A percentile compares a stretch with the other conserved stretches of the same genome.
phyloP scores from a whole-genome alignment of 2,888 invertebrate species.

The Tetanocera ferruginea region DNA sequence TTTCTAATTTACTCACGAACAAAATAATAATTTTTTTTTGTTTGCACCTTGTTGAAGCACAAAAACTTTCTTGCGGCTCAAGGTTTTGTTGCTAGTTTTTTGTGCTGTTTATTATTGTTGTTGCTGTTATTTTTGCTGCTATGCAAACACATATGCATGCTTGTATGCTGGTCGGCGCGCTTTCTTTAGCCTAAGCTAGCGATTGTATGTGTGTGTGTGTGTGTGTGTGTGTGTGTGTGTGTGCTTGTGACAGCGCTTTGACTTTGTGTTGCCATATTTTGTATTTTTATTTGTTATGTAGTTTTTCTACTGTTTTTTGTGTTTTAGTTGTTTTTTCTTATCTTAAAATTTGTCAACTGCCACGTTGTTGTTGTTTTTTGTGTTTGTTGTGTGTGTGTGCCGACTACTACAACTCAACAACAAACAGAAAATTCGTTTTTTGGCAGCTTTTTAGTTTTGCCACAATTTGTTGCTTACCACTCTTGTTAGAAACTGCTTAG shows the following conservation, averaged over 20 bases:
- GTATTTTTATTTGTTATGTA: background rate
- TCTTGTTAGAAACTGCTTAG: too few relatives aligned
- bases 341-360: background rate
- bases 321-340: too few relatives aligned
- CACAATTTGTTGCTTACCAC: too few relatives aligned
- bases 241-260: background rate
- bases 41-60: constrained; percentile 2
- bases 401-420: background rate
- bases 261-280: background rate
- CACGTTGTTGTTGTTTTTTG: background rate
- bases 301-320: background rate
- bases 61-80: constrained; percentile 7
- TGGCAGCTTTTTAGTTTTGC: too few relatives aligned
- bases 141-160: background rate
- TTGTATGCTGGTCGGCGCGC: background rate
- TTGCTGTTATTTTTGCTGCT: background rate
- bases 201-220: background rate
- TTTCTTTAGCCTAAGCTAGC: background rate
- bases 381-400: background rate
- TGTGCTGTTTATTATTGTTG: background rate
- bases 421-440: too few relatives aligned
- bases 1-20: constrained; percentile 25
- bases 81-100: background rate
- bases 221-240: background rate
- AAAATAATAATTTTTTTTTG: constrained; percentile 12